Percentiles rank a stretch among this genome's conserved stretches.
phyloP scores from a whole-genome alignment of 2,113 vertebrate species.

The Leucopsar rothschildi region DNA sequence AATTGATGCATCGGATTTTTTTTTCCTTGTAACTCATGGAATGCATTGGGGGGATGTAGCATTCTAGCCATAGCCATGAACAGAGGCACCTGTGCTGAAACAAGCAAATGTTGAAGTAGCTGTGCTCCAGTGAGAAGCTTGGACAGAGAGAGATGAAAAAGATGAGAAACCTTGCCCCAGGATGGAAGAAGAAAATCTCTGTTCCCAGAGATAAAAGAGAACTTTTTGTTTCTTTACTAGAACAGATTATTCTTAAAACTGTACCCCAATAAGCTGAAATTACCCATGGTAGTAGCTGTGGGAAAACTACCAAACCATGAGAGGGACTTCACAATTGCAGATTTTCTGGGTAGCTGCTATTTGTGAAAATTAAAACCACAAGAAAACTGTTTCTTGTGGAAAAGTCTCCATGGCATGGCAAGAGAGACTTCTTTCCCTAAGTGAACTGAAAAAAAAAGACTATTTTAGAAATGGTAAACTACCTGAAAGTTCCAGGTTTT shows the following conservation, averaged over 20 bases:
- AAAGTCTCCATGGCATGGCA: neutral
- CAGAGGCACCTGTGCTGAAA: neutral
- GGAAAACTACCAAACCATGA: neutral
- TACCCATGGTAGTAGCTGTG: too few relatives aligned
- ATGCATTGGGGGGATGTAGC: too few relatives aligned
- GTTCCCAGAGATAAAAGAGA: neutral
- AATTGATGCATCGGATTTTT: neutral
- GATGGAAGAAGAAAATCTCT: neutral
- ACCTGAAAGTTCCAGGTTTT: neutral
- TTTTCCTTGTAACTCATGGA: neutral
- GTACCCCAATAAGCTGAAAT: neutral
- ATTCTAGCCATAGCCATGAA: neutral
- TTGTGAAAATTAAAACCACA: neutral
- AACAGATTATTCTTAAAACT: neutral
- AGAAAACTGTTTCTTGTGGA: neutral
- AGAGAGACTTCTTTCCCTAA: neutral
- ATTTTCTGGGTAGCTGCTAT: neutral
- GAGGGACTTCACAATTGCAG: neutral
- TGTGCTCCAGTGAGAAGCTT: neutral
- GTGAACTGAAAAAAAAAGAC: neutral
- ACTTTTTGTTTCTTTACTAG: neutral
- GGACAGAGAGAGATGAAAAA: neutral
- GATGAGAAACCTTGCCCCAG: neutral
- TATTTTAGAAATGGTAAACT: neutral
- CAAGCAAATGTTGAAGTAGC: neutral